Evolutionary conservation across 2,113 vertebrate species (phyloP).

Genomic region (Misgurnus anguillicaudatus): DNA sequence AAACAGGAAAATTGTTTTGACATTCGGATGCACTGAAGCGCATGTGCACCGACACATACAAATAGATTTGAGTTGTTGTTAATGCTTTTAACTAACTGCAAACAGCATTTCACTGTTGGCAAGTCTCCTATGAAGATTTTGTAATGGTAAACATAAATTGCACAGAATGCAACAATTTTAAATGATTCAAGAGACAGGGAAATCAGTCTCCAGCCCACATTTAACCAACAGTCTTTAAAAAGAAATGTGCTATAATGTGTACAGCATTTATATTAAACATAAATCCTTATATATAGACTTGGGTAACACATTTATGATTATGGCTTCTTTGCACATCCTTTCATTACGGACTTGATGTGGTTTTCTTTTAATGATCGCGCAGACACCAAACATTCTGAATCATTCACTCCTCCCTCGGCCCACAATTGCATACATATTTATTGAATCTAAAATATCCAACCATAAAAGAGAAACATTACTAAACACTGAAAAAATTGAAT

Average conservation of each 20-base stretch:
- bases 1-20: slow-evolving; percentile 44
- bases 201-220: background rate
- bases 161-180: background rate
- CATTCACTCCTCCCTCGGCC: background rate
- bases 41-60: slow-evolving; percentile 14
- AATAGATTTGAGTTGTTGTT: background rate
- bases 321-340: slow-evolving; percentile 5
- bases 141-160: slow-evolving; percentile 5
- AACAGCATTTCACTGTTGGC: background rate
- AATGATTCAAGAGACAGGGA: background rate
- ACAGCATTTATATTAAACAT: slow-evolving; percentile 23
- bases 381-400: slow-evolving; percentile 23
- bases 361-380: slow-evolving; percentile 9
- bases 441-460: background rate
- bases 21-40: background rate
- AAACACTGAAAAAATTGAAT: background rate
- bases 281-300: background rate
- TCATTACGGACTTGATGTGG: slow-evolving; percentile 21
- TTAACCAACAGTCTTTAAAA: slow-evolving; percentile 7
- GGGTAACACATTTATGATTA: slow-evolving; percentile 22
- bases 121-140: background rate
- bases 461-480: background rate
- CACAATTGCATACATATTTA: slow-evolving; percentile 29
- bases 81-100: slow-evolving; percentile 12
- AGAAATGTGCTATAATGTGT: background rate